Conservation (phyloP, 2,797 vertebrate genomes). For the Taeniopygia guttata region DNA sequence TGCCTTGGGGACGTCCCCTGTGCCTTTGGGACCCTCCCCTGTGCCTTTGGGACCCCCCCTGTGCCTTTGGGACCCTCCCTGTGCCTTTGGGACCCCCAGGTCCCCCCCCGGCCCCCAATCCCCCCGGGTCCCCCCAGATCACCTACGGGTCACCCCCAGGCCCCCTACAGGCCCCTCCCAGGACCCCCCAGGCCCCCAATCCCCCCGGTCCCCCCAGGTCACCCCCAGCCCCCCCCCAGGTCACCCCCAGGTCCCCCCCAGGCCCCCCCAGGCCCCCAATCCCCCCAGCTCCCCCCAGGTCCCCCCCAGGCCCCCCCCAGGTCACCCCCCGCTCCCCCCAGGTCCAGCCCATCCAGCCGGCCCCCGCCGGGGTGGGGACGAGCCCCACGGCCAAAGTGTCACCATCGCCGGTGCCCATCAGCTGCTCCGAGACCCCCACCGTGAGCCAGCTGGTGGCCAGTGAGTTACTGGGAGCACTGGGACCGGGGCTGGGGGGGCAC, state of each 20-base stretch:
- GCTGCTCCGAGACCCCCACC: conserved; percentile 87
- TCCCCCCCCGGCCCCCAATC: not conserved
- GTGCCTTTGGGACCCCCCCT: not conserved
- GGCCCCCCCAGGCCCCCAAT: too few species aligned
- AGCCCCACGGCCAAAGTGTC: conserved; percentile 74
- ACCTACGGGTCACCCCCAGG: too few species aligned
- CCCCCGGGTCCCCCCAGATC: too few species aligned
- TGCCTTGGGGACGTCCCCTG: not conserved
- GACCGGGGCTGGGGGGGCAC: not conserved
- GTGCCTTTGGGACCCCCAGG: not conserved
- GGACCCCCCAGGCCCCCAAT: too few species aligned
- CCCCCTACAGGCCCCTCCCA: too few species aligned
- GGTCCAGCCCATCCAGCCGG: conserved; percentile 75
- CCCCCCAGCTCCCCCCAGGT: too few species aligned
- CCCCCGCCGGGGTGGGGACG: conserved; percentile 80
- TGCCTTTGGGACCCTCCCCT: not conserved
- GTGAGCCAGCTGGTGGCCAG: conserved; percentile 93
- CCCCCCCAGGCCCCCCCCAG: too few species aligned
- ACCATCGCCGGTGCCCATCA: conserved; percentile 78
- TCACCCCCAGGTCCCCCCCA: too few species aligned
- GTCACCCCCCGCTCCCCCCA: too few species aligned
- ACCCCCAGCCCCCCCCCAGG: too few species aligned
- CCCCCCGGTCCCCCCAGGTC: too few species aligned
- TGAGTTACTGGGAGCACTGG: conserved; percentile 69
- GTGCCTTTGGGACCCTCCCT: rapidly evolving